Percentiles rank a stretch among this genome's conserved stretches.
Conservation (phyloP, 1,140 invertebrate species). For the Eupristina koningsbergeri region DNA sequence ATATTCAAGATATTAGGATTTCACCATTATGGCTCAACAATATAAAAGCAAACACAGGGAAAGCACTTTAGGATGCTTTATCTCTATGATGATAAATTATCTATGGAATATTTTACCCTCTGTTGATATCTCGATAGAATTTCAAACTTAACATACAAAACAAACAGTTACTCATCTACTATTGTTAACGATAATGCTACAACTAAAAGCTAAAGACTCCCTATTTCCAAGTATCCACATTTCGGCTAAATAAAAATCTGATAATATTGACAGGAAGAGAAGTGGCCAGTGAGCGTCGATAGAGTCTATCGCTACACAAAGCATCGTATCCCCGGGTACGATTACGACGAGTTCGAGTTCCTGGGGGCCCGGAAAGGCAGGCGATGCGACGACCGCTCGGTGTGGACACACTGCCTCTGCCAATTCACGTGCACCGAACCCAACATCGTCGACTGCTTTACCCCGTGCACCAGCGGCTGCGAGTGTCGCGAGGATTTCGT, state of each 20-base stretch:
- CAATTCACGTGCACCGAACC: slow-evolving; percentile 66
- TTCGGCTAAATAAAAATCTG: neutral
- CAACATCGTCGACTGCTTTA: slow-evolving; percentile 66
- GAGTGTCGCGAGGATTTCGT: slow-evolving; percentile 66
- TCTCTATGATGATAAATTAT: too few species aligned
- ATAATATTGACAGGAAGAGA: neutral
- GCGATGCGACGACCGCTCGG: slow-evolving; percentile 61
- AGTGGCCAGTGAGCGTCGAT: slow-evolving; percentile 49
- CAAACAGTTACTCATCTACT: too few species aligned
- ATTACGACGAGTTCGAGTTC: slow-evolving; percentile 64
- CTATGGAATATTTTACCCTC: too few species aligned
- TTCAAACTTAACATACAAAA: too few species aligned
- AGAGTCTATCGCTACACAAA: slow-evolving; percentile 68
- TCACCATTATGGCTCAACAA: too few species aligned
- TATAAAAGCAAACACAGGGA: too few species aligned
- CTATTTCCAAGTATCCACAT: neutral
- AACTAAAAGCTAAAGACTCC: neutral
- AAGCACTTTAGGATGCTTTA: too few species aligned
- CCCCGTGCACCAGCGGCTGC: slow-evolving; percentile 65
- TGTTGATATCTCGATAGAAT: too few species aligned
- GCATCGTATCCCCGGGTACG: slow-evolving; percentile 64
- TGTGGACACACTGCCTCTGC: slow-evolving; percentile 68
- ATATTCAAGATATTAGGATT: too few species aligned
- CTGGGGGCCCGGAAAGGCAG: slow-evolving; percentile 30
- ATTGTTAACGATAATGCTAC: neutral